Conservation (phyloP, 2,888 invertebrate species). For the Protophormia terraenovae region DNA sequence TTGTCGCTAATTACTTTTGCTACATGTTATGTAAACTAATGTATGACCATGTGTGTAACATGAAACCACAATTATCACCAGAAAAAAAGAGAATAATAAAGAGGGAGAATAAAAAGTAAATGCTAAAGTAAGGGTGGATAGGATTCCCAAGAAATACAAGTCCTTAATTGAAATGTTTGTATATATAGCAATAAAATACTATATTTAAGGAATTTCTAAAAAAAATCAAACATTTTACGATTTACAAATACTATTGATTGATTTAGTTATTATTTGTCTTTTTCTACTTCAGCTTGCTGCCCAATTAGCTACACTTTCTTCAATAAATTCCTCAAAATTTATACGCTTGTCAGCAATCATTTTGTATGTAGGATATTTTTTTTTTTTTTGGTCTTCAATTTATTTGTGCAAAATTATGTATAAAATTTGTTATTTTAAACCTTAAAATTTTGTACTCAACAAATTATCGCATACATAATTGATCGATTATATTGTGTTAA, state of each 20-base stretch:
- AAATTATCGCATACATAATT: conserved; percentile 58
- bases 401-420: conserved; percentile 43
- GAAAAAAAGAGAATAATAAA: not conserved
- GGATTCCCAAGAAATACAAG: conserved; percentile 74
- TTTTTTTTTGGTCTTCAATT: conserved; percentile 13
- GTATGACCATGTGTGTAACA: conserved; percentile 76
- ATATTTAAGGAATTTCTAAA: not conserved
- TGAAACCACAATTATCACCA: conserved; percentile 76
- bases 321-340: conserved; percentile 57
- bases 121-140: conserved; percentile 51
- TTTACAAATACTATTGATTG: conserved; percentile 57
- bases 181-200: not conserved
- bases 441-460: conserved; percentile 1
- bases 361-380: conserved; percentile 3
- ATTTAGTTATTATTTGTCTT: not conserved
- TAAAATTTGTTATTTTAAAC: conserved; percentile 55
- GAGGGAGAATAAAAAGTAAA: not conserved
- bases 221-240: not conserved
- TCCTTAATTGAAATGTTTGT: conserved; percentile 54
- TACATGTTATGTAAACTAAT: conserved; percentile 42
- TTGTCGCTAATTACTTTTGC: conserved; percentile 76
- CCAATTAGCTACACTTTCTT: conserved; percentile 58
- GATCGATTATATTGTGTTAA: conserved; percentile 56
- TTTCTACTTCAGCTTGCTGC: not conserved
- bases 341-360: conserved; percentile 48